Evolutionary conservation across 2,797 vertebrate genomes (phyloP), one percentile per base, ranked within the genome.

Genomic region (Melanotaenia parkinsoni): DNA sequence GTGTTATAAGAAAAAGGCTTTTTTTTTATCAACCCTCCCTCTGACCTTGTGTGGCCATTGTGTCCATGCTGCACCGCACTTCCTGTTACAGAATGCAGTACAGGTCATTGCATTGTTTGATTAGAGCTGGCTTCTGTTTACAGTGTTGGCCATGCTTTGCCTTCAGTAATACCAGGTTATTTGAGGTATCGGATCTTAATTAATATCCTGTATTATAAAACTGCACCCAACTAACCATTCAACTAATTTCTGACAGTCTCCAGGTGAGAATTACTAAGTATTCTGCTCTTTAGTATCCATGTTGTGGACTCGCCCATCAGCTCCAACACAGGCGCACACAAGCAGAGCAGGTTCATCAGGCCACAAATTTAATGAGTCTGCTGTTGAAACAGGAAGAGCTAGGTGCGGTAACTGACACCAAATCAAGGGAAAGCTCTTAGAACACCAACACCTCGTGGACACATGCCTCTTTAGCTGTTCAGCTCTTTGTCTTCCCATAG

Each of bases 301-400:
- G 50, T 10, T 69, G 8, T 38, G 28, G 38, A 67, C 40, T 65
- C 22, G 0, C 38, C 12, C 13, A 24, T 74, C 66, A 65, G 57
- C 45, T 64, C 22, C 71, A 57, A 62, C 26, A 54, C 66, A 80
- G 61, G 75, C 70, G 38, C 40, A 63, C 67, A 26, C 70, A 63
- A 8, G 72, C 56, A 47, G 73, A 83, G 72, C 82, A 71, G 79
- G 80, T 88, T 74, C 22, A 62, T 69, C 81, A 33, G 40, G 70
- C 67, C 47, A 22, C 57, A 22, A 37, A 58, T 66, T 71, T 51
- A 81, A 67, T 58, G 37, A 59, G 57, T 22, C 32, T 38, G 35
- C 62, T 16, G 5, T 57, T 24, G 8, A 43, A 86, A 73, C 40
- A 58, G 64, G 74, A 58, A 74, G 43, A 10, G 24, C 60, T n/a